Evolutionary conservation across 2,888 invertebrate species (phyloP), one percentile per base, ranked within the genome.

Genomic region (Noctua pronuba): DNA sequence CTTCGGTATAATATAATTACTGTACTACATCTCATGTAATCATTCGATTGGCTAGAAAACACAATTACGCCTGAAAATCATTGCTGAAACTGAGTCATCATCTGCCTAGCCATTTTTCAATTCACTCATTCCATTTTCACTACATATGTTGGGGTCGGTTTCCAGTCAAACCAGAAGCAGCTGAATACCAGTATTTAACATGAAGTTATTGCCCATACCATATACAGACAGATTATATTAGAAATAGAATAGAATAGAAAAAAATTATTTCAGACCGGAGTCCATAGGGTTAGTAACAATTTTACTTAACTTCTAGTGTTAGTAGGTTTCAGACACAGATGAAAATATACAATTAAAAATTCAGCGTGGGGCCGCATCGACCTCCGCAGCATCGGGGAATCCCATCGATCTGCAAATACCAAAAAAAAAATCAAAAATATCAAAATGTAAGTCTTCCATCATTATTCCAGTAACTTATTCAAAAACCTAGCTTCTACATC

Each of bases 401-500:
- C n/a, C n/a, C n/a, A n/a, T n/a, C n/a, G n/a, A n/a, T n/a, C n/a
- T n/a, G n/a, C n/a, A n/a, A n/a, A n/a, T n/a, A n/a, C n/a, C n/a
- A n/a, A n/a, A n/a, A n/a, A n/a, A n/a, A n/a, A n/a, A n/a, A n/a
- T n/a, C n/a, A n/a, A n/a, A n/a, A n/a, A 28, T 38, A 41, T 41
- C 7, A 41, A n/a, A n/a, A 65, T 24, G 41, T 24, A 55, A 11
- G 3, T 28, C 55, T 35, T 10, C 21, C 35, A 62, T 31, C 21
- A 11, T 21, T 13, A 1, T 38, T 13, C 24, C 60, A 75, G 88
- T 52, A 28, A 38, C 11, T 67, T 75, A 0, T 38, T 13, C 3
- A 71, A 70, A 75, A 72, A 6, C 1, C 80, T 28, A 31, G 73
- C 1, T 70, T 65, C 31, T 0, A 41, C 21, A 67, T 5, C 28